Conservation (phyloP, 2,888 invertebrate species). For the Thera obeliscata region DNA sequence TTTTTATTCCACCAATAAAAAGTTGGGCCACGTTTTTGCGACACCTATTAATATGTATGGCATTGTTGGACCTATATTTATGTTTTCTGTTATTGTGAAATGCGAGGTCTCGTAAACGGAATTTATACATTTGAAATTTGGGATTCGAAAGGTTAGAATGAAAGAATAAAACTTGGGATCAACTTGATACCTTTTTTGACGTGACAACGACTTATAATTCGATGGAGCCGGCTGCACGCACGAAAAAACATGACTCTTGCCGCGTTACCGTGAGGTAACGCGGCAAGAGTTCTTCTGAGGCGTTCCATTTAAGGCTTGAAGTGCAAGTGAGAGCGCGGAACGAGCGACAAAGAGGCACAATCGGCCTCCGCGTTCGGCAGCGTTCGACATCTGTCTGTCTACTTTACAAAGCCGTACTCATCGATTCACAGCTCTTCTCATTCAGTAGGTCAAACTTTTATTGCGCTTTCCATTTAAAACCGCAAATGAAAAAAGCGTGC, state of each 20-base stretch:
- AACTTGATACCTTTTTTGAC: background rate
- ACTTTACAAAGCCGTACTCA: no score
- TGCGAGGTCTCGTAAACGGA: constrained; percentile 37
- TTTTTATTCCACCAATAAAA: constrained; percentile 67
- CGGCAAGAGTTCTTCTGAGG: no score
- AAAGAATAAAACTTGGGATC: constrained; percentile 1
- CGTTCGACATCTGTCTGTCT: no score
- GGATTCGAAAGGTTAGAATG: constrained; percentile 20
- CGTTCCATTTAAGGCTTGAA: no score
- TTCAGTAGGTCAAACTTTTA: constrained; percentile 4
- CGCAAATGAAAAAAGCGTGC: constrained; percentile 37
- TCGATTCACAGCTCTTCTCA: background rate
- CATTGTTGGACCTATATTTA: constrained; percentile 58
- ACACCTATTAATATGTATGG: constrained; percentile 71
- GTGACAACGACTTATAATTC: no score
- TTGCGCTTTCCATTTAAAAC: constrained; percentile 15
- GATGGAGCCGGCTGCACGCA: no score
- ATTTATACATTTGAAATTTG: constrained; percentile 32
- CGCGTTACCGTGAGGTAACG: no score
- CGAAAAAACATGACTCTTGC: no score
- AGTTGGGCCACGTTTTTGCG: constrained; percentile 57
- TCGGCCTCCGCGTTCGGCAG: no score
- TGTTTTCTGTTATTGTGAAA: constrained; percentile 42
- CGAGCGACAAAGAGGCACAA: no score
- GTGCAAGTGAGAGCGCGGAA: no score